phyloP scores from a whole-genome alignment of 2,113 vertebrate species.

The Gobio gobio region DNA sequence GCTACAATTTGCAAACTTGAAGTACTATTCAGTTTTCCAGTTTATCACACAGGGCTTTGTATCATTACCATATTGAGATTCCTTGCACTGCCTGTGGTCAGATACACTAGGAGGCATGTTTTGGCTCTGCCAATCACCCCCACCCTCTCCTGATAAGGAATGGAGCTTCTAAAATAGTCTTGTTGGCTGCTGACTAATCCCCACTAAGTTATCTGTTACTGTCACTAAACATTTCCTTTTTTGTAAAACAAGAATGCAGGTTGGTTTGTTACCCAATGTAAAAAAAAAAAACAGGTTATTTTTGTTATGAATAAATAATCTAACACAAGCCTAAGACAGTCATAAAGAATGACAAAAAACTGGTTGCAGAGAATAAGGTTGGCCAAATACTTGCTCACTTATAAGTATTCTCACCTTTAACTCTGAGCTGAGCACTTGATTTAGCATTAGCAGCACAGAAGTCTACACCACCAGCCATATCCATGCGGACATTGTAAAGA shows the following conservation, averaged over 20 bases:
- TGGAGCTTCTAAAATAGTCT: conserved; percentile 82
- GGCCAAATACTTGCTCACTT: no score
- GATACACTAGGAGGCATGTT: conserved; percentile 68
- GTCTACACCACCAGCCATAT: conserved; percentile 91
- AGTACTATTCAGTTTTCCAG: conserved; percentile 48
- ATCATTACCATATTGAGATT: conserved; percentile 72
- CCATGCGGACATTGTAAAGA: conserved; percentile 89
- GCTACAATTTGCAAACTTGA: conserved; percentile 46
- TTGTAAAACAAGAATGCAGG: background rate
- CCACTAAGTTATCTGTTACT: conserved; percentile 62
- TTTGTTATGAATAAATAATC: background rate
- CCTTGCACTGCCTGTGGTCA: conserved; percentile 76
- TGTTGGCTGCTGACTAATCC: conserved; percentile 74
- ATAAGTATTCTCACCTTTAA: conserved; percentile 83
- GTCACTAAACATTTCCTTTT: conserved; percentile 51
- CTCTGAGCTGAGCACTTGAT: conserved; percentile 91
- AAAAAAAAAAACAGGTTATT: background rate
- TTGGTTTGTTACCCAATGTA: background rate
- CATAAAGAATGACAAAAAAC: background rate
- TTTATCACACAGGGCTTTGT: conserved; percentile 39
- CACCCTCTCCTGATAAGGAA: conserved; percentile 81
- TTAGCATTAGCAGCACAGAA: conserved; percentile 96
- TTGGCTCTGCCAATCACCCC: conserved; percentile 73
- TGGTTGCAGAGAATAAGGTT: background rate
- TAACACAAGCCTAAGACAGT: background rate